Base-by-base conservation (phyloP, 2,797 vertebrate genomes). In the Sardinella longiceps region DNA sequence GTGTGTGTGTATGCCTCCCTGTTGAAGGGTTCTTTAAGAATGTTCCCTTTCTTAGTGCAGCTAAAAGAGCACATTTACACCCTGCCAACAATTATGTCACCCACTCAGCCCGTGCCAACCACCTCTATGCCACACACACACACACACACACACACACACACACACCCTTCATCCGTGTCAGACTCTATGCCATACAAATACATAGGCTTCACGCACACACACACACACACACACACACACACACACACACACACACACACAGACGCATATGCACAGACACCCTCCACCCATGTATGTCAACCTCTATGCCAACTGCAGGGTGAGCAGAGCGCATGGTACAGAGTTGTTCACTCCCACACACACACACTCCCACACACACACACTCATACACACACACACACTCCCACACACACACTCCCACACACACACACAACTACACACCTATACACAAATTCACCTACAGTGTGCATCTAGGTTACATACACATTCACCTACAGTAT, bases 71-170 rank as follows among this genome's bases (percentile, higher is more conserved):
- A 96, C 95, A 95, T 96, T 93, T 93, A 94, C 88, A 90, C 92
- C 91, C 93, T 96, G 98, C 98, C 97, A 99, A 96, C 94, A 94
- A 97, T 98, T 95, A 98, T 96, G 97, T 99, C 97, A 99, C 93
- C 92, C 15, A 18, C 5, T 6, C 51, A 20, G 5, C 0, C 4
- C 53, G 18, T 56, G 53, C 53, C 53, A 56, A 56, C 48, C 43
- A 43, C 43, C 43, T 43, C 48, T 51, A 11, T 14, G 11, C 2
- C 48, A 51, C 2, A 15, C 48, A 51, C 11, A 51, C 48, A 51
- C 48, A 15, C 48, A 15, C 48, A 50, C 48, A 50, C 48, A 50
- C 7, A 1, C 48, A 50, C 48, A 51, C 48, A 51, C 48, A 51
- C 48, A 51, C 43, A 43, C 12, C 2, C 15, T 82, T 92, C 88